Base-by-base conservation (phyloP, 2,797 vertebrate genomes). In the Acropternis orthonyx region DNA sequence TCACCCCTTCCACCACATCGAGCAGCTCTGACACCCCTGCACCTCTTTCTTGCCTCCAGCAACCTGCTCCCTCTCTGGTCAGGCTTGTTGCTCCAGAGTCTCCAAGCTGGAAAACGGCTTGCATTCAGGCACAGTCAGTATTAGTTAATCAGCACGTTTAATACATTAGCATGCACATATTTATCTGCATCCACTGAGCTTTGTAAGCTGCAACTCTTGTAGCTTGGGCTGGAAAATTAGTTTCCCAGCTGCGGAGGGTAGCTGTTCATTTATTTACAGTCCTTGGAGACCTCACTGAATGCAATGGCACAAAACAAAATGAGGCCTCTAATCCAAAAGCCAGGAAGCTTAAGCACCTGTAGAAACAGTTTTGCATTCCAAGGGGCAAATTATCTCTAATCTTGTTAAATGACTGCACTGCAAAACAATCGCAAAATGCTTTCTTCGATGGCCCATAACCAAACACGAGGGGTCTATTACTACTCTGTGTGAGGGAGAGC, bases 311-410 rank as follows among this genome's bases (percentile, higher is more conserved):
- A 95, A 95, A 95, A 95, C 96, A 95, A 95, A 97, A 95, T 32
- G 89, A 85, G 96, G 89, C 77, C 93, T 96, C 91, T 97, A 96
- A 96, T 96, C 96, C 96, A 96, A 97, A 96, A 95, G 94, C 96
- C 96, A 95, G 96, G 96, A 97, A 97, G 95, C 95, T 95, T 93
- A 96, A 96, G 96, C 96, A 97, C 96, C 96, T 97, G 96, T 97
- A 97, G 96, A 96, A 97, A 96, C 96, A 97, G 95, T 97, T 97
- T 97, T 97, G 89, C 96, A 97, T 97, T 97, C 96, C 96, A 96
- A 92, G 85, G 93, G 94, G 93, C 88, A 97, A 96, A 97, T 97
- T 97, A 97, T 95, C 96, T 96, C 95, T 96, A 97, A 97, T 97
- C 95, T 96, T 79, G 95, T 96, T 96, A 97, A 97, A 95, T 93